Evolutionary conservation across 2,113 vertebrate species (phyloP), one percentile per base, ranked within the genome.

Genomic region (Phylloscopus whistleri): DNA sequence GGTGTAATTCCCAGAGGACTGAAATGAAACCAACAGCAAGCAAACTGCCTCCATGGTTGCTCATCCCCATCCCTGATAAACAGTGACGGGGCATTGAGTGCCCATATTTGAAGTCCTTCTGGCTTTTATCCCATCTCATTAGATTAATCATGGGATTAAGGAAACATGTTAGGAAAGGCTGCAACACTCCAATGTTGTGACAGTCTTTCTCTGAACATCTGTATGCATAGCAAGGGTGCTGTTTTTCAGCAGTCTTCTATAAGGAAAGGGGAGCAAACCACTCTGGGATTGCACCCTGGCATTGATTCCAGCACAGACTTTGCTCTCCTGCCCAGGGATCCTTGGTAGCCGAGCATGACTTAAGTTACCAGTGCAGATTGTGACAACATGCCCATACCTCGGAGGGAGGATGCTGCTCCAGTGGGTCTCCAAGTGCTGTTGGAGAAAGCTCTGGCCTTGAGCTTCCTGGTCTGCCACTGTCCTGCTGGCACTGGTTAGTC

Each of bases 31-130:
- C 52, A 70, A 31, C n/a, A 83, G 43, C 55, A 44, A 46, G 27
- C 33, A 9, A 55, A 39, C 30, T n/a, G 22, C 37, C 24, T 35
- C 4, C 8, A 11, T 10, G 6, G 2, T 5, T 2, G 4, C 7
- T 78, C 28, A 39, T 76, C 16, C 27, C 26, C 43, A 56, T 35
- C 44, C 72, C 49, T 9, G 18, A n/a, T 21, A 68, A 80, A 51
- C 19, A 49, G 27, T 8, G 20, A 16, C 0, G 1, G 27, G 39
- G 20, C 13, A 17, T 1, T 10, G 55, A 73, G 56, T 0, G 3
- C 5, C 19, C 11, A 11, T 1, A 9, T 33, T 58, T 48, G 6
- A 81, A 87, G 33, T 62, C n/a, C 30, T 89, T 30, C 82, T 83
- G 30, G 30, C 70, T 87, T 87, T 89, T 66, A 60, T 76, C 56